phyloP scores from a whole-genome alignment of 2,113 vertebrate genomes.

The Furnarius figulus region DNA sequence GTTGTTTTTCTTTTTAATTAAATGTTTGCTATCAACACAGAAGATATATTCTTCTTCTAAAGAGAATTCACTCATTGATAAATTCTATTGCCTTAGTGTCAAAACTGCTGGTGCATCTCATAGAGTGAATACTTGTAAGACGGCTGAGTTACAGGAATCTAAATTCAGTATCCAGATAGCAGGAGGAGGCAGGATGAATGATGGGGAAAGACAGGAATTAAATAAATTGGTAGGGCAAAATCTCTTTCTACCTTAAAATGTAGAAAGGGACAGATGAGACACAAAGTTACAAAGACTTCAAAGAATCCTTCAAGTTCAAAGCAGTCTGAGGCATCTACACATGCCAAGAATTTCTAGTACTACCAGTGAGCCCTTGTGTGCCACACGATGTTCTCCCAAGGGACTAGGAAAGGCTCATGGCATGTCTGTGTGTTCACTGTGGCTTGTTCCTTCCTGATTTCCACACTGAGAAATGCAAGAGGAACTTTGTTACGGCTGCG shows the following conservation, averaged over 20 bases:
- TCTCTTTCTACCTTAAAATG: neutral
- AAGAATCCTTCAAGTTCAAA: neutral
- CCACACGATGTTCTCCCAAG: neutral
- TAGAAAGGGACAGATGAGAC: neutral
- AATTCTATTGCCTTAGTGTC: neutral
- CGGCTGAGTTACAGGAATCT: neutral
- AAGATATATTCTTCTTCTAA: neutral
- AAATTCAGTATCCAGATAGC: neutral
- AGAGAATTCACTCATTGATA: neutral
- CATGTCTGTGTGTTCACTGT: neutral
- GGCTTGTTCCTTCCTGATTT: neutral
- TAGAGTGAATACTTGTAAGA: neutral
- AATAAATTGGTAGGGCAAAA: neutral
- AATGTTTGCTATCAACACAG: neutral
- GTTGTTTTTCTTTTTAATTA: neutral
- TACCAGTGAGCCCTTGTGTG: neutral
- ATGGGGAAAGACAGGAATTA: neutral
- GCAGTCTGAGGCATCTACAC: neutral
- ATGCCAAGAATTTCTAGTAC: neutral
- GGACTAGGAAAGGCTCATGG: neutral
- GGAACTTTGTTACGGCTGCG: neutral
- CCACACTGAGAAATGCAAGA: neutral
- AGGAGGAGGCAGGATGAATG: neutral
- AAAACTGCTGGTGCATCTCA: neutral
- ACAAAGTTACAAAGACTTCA: neutral